Evolutionary conservation across 2,888 invertebrate genomes (phyloP).

Genomic region (Therioaphis trifolii): DNA sequence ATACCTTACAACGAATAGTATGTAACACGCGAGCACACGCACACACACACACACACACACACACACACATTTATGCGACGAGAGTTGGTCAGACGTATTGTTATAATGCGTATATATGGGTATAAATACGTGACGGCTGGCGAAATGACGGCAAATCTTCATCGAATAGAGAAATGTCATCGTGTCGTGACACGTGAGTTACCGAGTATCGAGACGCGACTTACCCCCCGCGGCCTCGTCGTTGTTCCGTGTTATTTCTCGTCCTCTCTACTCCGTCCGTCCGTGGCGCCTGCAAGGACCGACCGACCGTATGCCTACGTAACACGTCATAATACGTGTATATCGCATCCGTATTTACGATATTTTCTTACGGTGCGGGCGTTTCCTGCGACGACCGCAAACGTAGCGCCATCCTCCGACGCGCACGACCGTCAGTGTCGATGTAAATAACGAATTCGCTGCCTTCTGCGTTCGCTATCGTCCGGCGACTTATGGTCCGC

Average conservation of each 20-base stretch:
- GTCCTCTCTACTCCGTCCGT: neutral
- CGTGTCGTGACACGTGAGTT: neutral
- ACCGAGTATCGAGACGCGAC: neutral
- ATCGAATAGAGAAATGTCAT: no score
- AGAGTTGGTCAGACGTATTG: neutral
- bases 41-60: neutral
- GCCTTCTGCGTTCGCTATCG: no score
- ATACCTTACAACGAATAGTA: slow-evolving; percentile 38
- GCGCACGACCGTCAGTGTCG: no score
- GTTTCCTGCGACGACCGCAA: neutral
- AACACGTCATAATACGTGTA: no score
- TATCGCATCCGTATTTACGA: neutral
- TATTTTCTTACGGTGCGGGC: neutral
- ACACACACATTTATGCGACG: neutral
- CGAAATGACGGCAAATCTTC: neutral
- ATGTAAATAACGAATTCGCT: no score
- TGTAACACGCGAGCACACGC: neutral
- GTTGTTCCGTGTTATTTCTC: no score
- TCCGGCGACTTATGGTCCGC: no score
- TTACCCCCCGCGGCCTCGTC: neutral
- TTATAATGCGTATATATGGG: no score
- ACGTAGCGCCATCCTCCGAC: no score
- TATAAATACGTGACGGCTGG: neutral
- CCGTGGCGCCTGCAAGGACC: no score
- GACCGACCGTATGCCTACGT: no score